Evolutionary conservation across 2,113 vertebrate species (phyloP), one percentile per base, ranked within the genome.

Genomic region (Sitta europaea): DNA sequence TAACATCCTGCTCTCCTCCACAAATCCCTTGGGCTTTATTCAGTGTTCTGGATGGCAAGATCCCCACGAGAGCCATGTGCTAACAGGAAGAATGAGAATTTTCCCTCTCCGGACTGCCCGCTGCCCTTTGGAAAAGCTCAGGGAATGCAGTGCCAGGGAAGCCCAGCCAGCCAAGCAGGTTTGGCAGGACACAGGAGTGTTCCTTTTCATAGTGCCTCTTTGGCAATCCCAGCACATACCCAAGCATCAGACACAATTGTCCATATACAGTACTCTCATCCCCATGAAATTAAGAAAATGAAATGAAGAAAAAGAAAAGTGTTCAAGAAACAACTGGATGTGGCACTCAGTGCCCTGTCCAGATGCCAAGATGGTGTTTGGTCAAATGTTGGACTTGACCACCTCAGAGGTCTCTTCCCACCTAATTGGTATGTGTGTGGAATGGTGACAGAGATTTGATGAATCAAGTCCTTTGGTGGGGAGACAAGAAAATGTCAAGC

Each of bases 401-500:
- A 28, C 15, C 47, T 40, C 42, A 22, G 54, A 62, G 35, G 35
- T 48, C 47, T 35, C 75, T 62, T 62, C 55, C 70, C 61, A 10
- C 47, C 22, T 24, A 33, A 48, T 0, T 42, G 35, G 9, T 54
- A 47, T 5, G 19, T 3, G 8, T 25, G 16, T 17, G 33, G 59
- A 86, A 45, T 4, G 24, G 14, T 33, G 47, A 86, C 35, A 51
- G 62, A 24, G 40, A 51, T 9, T 54, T 76, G 18, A 50, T 11
- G 38, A 54, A 92, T 20, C 12, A 31, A 81, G 25, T 28, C 22
- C 28, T 53, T 36, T 9, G 7, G 8, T 22, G 18, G 3, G 12
- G 16, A 68, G 18, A 63, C 0, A 91, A 23, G 33, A 70, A 74
- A 84, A 68, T 2, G 13, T 24, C 67, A 13, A 62, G 24, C 11